Conservation (phyloP, 2,797 vertebrate genomes). For the Hemitrygon akajei region DNA sequence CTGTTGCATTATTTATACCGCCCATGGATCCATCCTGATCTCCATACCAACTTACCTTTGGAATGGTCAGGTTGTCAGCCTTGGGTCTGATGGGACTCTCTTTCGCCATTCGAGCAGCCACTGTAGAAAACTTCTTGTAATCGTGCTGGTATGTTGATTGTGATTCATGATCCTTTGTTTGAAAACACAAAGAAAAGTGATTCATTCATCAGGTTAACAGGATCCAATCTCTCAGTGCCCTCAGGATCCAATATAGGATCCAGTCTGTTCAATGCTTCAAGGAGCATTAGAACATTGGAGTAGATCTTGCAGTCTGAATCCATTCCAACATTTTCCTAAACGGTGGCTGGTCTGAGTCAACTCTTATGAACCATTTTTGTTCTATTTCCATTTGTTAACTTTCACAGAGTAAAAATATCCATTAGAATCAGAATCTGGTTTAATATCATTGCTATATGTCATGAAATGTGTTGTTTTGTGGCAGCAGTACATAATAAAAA, state of each 20-base stretch:
- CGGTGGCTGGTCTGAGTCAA: background rate
- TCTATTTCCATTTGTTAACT: background rate
- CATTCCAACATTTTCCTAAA: background rate
- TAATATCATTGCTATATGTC: no score
- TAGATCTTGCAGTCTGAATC: background rate
- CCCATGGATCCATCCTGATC: background rate
- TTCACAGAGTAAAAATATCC: background rate
- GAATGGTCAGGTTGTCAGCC: background rate
- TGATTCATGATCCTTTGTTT: background rate
- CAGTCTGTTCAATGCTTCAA: background rate
- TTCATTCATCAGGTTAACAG: background rate
- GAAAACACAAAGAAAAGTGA: background rate
- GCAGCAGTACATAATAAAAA: no score
- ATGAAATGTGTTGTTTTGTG: no score
- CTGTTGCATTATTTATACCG: background rate
- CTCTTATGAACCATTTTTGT: background rate
- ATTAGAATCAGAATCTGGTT: no score
- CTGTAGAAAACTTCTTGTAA: background rate
- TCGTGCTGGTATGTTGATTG: background rate
- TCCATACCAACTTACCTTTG: background rate
- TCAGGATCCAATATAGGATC: background rate
- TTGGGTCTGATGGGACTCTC: background rate
- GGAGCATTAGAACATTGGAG: background rate
- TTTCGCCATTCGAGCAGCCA: background rate
- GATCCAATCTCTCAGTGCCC: background rate